Percentiles rank a stretch among this genome's conserved stretches.
phyloP scores from a whole-genome alignment of 2,113 vertebrate species.

The Chamaetylas fuelleborni region DNA sequence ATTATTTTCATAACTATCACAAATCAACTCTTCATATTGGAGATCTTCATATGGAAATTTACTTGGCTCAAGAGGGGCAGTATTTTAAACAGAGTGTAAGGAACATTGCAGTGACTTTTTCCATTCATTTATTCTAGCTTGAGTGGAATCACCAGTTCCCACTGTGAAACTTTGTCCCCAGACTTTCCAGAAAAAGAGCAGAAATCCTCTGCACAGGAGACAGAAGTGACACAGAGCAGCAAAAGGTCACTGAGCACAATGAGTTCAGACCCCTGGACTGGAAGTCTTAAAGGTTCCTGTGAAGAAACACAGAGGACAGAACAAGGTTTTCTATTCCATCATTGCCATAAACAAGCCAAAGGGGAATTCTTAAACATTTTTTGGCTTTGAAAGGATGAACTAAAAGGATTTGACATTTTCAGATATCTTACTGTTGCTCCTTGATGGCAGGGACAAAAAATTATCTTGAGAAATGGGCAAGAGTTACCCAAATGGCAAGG shows the following conservation, averaged over 20 bases:
- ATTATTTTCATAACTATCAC: background rate
- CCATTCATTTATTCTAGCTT: background rate
- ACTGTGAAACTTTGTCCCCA: background rate
- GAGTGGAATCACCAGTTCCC: background rate
- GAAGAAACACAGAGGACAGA: background rate
- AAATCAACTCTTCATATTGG: background rate
- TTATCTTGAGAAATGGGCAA: background rate
- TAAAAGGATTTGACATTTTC: slow-evolving; percentile 37
- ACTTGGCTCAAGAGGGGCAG: background rate
- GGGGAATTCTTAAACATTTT: background rate
- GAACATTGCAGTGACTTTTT: background rate
- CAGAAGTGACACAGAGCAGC: background rate
- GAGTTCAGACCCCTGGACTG: slow-evolving; percentile 8
- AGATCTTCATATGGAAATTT: background rate
- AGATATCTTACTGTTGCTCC: background rate
- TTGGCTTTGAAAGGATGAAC: background rate
- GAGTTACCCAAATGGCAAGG: background rate
- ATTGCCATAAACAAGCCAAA: background rate
- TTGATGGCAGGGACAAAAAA: background rate
- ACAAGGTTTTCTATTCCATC: background rate
- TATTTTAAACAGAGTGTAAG: background rate
- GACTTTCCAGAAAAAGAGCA: background rate
- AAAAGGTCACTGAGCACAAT: slow-evolving; percentile 44
- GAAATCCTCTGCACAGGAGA: background rate
- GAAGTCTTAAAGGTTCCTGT: background rate